A percentile compares a stretch with the other conserved stretches of the same genome.
phyloP scores from a whole-genome alignment of 2,888 invertebrate genomes.

The Lamellibrachia satsuma region DNA sequence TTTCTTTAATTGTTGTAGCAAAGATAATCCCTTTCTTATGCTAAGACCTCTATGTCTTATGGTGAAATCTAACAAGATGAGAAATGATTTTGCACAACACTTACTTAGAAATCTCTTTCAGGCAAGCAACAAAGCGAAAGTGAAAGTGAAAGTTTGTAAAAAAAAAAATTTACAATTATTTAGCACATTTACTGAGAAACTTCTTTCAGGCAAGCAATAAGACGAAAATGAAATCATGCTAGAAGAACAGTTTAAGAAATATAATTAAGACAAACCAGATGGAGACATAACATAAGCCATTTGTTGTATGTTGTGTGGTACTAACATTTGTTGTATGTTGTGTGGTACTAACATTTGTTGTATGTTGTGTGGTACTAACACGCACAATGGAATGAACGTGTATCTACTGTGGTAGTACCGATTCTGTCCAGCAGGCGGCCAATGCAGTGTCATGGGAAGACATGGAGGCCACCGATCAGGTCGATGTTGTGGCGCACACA shows the following conservation, averaged over 20 bases:
- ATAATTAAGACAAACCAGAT: background rate
- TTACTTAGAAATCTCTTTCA: background rate
- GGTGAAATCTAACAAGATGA: background rate
- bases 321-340: background rate
- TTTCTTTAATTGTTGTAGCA: background rate
- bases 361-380: background rate
- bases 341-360: background rate
- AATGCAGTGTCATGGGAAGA: background rate
- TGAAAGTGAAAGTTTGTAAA: background rate
- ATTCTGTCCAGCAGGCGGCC: background rate
- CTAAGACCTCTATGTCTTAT: background rate
- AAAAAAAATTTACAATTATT: background rate
- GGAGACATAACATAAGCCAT: background rate
- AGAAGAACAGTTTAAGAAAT: background rate
- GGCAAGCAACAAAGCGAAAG: background rate
- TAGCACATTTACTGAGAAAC: too few species aligned
- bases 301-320: background rate
- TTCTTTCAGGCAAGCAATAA: too few species aligned
- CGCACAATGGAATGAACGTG: background rate
- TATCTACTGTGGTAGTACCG: background rate
- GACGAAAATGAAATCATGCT: too few species aligned
- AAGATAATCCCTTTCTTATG: background rate
- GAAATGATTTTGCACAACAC: background rate
- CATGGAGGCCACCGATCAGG: background rate
- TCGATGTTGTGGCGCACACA: background rate